Conservation (phyloP, 2,888 invertebrate genomes). For the Linnaemya vulpina region DNA sequence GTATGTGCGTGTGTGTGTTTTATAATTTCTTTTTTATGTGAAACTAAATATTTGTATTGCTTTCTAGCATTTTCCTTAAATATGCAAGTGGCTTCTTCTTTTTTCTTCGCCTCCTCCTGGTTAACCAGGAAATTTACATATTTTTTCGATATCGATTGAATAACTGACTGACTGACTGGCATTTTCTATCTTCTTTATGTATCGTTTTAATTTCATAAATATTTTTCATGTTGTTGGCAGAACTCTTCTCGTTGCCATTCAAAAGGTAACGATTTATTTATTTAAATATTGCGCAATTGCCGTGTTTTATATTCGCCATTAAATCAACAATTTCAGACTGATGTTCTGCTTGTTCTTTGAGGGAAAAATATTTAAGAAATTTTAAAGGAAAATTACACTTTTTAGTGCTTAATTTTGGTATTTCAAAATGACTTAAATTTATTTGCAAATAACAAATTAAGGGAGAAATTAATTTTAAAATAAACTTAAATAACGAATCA, state of each 20-base stretch:
- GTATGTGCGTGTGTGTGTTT: too few species aligned
- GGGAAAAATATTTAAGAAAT: not conserved
- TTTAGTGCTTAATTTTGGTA: too few species aligned
- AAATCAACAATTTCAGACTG: slow-evolving; percentile 4
- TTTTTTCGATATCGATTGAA: slow-evolving; percentile 61
- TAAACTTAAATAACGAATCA: too few species aligned
- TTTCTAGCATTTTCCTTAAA: not conserved
- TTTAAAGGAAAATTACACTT: too few species aligned
- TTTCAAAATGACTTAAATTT: too few species aligned
- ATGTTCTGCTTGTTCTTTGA: slow-evolving; percentile 16
- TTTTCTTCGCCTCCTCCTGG: not conserved
- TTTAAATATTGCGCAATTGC: slow-evolving; percentile 58
- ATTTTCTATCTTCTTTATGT: slow-evolving; percentile 13
- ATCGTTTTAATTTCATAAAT: slow-evolving; percentile 6
- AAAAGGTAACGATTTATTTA: slow-evolving; percentile 61
- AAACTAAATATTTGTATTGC: slow-evolving; percentile 21
- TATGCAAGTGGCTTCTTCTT: not conserved
- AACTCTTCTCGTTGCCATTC: slow-evolving; percentile 50
- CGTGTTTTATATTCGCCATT: slow-evolving; percentile 1
- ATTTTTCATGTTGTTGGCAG: slow-evolving; percentile 3
- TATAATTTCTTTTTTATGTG: not conserved
- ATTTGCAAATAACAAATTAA: not conserved
- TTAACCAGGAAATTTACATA: slow-evolving; percentile 56
- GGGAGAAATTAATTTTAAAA: not conserved
- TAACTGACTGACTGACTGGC: too few species aligned